A percentile compares a stretch with the other conserved stretches of the same genome.
phyloP scores from a whole-genome alignment of 2,113 vertebrate species.

The Crotalus helleri region DNA sequence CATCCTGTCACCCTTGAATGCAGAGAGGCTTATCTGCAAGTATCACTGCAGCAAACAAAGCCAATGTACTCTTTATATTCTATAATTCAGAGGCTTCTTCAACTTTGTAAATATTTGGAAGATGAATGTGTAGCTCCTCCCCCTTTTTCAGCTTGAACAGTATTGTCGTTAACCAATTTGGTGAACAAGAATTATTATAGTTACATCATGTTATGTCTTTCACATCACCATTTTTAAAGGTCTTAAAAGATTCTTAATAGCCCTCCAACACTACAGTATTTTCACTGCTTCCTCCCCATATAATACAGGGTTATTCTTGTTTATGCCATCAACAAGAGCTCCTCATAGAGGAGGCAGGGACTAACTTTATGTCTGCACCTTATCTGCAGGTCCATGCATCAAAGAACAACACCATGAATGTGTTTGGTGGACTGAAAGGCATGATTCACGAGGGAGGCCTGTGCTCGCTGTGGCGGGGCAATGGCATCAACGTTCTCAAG shows the following conservation, averaged over 20 bases:
- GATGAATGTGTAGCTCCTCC: neutral
- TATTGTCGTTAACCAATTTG: neutral
- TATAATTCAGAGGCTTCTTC: neutral
- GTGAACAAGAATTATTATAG: neutral
- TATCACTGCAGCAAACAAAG: neutral
- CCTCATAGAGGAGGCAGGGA: no score
- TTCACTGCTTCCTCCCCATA: neutral
- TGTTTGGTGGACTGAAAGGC: conserved; percentile 67
- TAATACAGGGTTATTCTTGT: neutral
- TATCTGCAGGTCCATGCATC: conserved; percentile 78
- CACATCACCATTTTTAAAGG: neutral
- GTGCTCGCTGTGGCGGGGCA: conserved; percentile 83
- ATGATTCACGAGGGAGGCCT: conserved; percentile 82
- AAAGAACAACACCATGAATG: conserved; percentile 68
- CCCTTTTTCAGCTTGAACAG: neutral
- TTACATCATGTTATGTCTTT: neutral
- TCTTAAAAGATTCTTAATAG: neutral
- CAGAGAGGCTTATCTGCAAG: neutral
- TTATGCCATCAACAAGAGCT: neutral
- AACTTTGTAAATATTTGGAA: neutral
- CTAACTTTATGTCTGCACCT: neutral
- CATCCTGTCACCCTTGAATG: neutral
- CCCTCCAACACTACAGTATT: neutral
- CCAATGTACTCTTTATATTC: neutral
- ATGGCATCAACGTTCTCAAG: conserved; percentile 92